Evolutionary conservation across 1,140 invertebrate genomes (phyloP).

Genomic region (Cydia fagiglandana): DNA sequence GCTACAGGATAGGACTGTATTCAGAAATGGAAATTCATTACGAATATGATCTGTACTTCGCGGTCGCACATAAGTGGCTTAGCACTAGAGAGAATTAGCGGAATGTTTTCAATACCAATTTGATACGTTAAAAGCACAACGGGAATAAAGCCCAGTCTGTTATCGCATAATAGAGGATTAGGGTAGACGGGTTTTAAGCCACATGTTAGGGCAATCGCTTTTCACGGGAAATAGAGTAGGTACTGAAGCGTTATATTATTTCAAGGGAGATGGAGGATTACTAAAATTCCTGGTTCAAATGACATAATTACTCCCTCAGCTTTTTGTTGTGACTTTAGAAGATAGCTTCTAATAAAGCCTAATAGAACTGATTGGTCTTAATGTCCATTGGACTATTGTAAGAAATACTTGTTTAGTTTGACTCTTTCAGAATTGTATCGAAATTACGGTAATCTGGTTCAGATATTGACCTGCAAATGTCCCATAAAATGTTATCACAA

Average conservation of each 20-base stretch:
- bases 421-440: too few relatives aligned
- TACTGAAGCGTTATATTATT: conserved; percentile 20
- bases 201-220: conserved; percentile 14
- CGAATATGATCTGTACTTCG: background rate
- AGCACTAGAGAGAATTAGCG: background rate
- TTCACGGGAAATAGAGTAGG: conserved; percentile 26
- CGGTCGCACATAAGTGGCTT: background rate
- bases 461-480: too few relatives aligned
- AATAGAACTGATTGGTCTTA: too few relatives aligned
- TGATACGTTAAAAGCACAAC: background rate
- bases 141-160: background rate
- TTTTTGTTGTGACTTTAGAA: too few relatives aligned
- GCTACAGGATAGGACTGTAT: background rate
- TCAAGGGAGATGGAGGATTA: conserved; percentile 10
- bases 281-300: background rate
- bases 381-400: too few relatives aligned
- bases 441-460: too few relatives aligned
- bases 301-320: too few relatives aligned
- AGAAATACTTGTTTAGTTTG: too few relatives aligned
- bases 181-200: conserved; percentile 9
- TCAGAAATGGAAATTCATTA: background rate
- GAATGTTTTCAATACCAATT: too few relatives aligned
- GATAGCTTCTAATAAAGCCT: too few relatives aligned
- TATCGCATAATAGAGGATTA: conserved; percentile 22
- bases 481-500: too few relatives aligned